Evolutionary conservation across 2,888 invertebrate genomes (phyloP), one percentile per base, ranked within the genome.

Genomic region (Mesoligia furuncula): DNA sequence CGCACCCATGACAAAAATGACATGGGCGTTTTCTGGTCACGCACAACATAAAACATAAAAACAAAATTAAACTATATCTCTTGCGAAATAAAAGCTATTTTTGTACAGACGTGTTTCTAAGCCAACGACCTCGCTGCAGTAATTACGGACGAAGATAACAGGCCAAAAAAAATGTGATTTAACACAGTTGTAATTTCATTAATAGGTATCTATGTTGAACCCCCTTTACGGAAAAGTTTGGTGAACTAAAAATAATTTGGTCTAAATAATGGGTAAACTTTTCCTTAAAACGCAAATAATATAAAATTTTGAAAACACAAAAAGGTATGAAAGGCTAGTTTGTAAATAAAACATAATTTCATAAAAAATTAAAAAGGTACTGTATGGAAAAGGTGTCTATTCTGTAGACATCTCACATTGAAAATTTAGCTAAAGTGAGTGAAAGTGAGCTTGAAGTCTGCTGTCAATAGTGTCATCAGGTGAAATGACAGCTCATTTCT

Each of bases 11-110:
- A 90, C 91, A 88, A 91, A 92, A 94, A 94, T 93, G 91, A 94
- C 91, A 93, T 92, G 93, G 94, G 93, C 93, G 93, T 93, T 92
- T 92, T 90, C 91, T 90, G 83, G 94, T 94, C 95, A 95, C 95
- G 95, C 95, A 94, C 92, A 91, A 85, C 81, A 66, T 62, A 84
- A 83, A 81, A 86, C 80, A 69, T 85, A 69, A 80, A 77, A 79
- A 81, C 80, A 80, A 91, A 91, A 90, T 87, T 86, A 89, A 88
- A 88, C 92, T 88, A 84, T 93, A 89, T 83, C 80, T 72, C 76
- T 81, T 75, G 81, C 73, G 82, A 80, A 88, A 90, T 90, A 93
- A 90, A 91, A 90, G 87, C 90, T 92, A 89, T 90, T 92, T 92
- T 93, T 68, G 87, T 84, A 78, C 74, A 84, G 51, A 79, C 69